Evolutionary conservation across 2,797 vertebrate species (phyloP).

Genomic region (Chloroceryle amazona): DNA sequence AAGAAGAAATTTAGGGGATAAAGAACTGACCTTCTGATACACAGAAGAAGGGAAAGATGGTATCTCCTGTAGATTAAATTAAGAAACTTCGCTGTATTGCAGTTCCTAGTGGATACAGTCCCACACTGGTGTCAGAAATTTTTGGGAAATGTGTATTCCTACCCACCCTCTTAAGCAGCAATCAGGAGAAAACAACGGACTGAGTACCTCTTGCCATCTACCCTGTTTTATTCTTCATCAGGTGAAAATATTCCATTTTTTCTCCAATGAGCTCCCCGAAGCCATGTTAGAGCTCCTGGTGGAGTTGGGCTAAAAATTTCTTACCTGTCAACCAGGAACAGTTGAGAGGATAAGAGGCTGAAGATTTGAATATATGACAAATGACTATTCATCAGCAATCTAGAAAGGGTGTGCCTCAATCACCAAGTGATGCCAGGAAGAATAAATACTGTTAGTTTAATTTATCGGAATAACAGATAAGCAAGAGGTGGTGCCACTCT

Average conservation of each 20-base stretch:
- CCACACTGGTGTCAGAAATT: background rate
- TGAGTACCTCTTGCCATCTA: background rate
- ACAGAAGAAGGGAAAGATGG: background rate
- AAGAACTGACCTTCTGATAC: background rate
- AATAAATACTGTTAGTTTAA: background rate
- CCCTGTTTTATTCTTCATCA: background rate
- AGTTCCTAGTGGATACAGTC: background rate
- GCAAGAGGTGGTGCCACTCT: background rate
- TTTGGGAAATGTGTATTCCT: background rate
- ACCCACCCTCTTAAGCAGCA: background rate
- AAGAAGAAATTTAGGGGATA: background rate
- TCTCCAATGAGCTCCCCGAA: accelerated
- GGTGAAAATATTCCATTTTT: background rate
- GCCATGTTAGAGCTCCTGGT: background rate
- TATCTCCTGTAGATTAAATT: background rate
- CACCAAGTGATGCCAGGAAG: background rate
- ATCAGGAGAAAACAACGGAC: background rate
- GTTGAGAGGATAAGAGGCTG: background rate
- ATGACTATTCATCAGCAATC: background rate
- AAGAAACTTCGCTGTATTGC: background rate
- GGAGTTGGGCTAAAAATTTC: background rate
- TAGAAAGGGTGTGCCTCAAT: background rate
- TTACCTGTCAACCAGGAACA: background rate
- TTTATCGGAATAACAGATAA: background rate
- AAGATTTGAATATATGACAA: background rate